Percentiles rank a stretch among this genome's conserved stretches.
Conservation (phyloP, 1,140 invertebrate species). For the Bombus breviceps region DNA sequence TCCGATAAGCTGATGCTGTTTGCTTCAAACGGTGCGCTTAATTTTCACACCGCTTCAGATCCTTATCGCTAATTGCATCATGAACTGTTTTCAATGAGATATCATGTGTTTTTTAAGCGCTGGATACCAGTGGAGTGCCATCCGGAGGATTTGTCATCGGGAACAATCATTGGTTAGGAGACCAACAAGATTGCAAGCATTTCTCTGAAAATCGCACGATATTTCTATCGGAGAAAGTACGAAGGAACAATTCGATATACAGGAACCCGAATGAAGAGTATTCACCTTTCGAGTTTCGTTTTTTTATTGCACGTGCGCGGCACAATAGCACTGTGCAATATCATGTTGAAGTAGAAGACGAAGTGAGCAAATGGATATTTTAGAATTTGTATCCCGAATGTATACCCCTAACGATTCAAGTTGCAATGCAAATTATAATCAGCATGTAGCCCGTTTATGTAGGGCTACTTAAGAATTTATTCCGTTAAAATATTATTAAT, state of each 20-base stretch:
- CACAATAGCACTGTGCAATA: slow-evolving; percentile 81
- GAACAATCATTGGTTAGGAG: slow-evolving; percentile 83
- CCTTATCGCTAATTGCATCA: no score
- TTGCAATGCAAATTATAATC: no score
- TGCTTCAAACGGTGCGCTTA: no score
- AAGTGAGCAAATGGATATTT: slow-evolving; percentile 71
- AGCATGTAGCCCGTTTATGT: not conserved
- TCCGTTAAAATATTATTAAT: fast-evolving
- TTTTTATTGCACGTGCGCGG: slow-evolving; percentile 74
- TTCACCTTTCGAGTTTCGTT: slow-evolving; percentile 78
- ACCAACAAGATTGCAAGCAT: slow-evolving; percentile 76
- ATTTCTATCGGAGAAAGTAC: slow-evolving; percentile 51
- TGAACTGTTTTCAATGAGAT: no score
- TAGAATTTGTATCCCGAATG: not conserved
- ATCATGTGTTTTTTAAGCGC: slow-evolving; percentile 69
- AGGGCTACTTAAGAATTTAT: no score
- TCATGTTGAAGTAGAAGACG: slow-evolving; percentile 73
- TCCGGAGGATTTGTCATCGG: slow-evolving; percentile 79
- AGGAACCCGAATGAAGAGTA: slow-evolving; percentile 72
- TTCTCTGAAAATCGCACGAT: slow-evolving; percentile 65
- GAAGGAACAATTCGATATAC: slow-evolving; percentile 70
- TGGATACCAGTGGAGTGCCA: slow-evolving; percentile 82
- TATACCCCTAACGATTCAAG: no score
- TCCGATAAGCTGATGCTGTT: no score
- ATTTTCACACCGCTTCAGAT: no score